These are phyloP conservation scores for Axis porcinus DNA, from an alignment of 2,113 vertebrate species.

Conservation along the genomic window DNA sequence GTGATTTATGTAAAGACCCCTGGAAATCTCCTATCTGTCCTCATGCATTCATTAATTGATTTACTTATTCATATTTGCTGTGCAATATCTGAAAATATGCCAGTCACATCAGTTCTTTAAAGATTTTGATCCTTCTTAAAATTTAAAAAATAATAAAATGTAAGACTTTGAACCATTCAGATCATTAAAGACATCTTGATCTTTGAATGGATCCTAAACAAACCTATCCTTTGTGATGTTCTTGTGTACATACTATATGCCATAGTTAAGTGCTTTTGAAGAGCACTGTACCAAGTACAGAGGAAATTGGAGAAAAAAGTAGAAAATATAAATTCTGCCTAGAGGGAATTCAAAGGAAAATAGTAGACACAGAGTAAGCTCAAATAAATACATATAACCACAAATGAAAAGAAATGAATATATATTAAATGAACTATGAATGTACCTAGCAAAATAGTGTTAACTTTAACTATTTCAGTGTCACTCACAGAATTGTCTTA, in stretches of 20 bases:
- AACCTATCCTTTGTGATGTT: background rate
- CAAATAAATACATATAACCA: background rate
- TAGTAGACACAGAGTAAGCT: background rate
- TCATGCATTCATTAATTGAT: background rate
- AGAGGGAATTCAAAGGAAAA: conserved; percentile 1
- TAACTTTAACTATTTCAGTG: background rate
- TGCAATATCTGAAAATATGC: background rate
- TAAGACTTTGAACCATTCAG: background rate
- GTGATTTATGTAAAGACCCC: background rate
- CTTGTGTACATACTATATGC: background rate
- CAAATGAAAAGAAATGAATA: background rate
- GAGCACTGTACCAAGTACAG: background rate
- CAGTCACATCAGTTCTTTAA: background rate
- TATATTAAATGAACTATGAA: background rate
- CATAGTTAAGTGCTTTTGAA: background rate
- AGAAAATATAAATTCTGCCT: background rate
- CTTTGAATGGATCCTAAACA: background rate
- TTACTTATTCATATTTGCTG: background rate
- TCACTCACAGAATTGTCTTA: background rate
- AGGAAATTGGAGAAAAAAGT: background rate
- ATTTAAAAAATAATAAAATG: background rate
- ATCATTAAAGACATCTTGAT: background rate
- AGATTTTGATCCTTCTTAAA: background rate
- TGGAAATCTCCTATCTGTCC: background rate
- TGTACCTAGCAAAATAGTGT: background rate